Conservation (phyloP, 2,797 vertebrate species). For the Schizothorax lantsangensis region DNA sequence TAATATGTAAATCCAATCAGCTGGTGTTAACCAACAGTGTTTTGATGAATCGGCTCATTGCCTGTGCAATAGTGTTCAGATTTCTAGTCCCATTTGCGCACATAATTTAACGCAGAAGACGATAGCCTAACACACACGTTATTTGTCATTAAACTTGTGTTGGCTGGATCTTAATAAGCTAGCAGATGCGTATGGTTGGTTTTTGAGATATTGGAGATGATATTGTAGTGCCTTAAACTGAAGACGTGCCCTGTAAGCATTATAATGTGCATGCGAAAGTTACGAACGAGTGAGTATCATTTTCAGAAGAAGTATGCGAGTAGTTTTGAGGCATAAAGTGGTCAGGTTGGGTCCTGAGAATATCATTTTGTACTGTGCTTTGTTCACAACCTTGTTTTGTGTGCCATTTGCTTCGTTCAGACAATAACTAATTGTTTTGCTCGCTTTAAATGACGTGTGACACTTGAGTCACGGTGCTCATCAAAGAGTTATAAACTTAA, state of each 20-base stretch:
- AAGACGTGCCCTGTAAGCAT: constrained; percentile 33
- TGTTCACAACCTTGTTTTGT: constrained; percentile 27
- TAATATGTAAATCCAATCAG: constrained; percentile 40
- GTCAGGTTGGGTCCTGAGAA: constrained; percentile 24
- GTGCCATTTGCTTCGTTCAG: constrained; percentile 47
- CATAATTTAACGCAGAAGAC: constrained; percentile 27
- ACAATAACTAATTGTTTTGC: constrained; percentile 58
- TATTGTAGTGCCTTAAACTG: constrained; percentile 62
- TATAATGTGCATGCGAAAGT: constrained; percentile 43
- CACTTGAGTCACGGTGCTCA: constrained; percentile 58
- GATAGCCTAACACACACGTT: constrained; percentile 29
- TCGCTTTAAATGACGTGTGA: constrained; percentile 60
- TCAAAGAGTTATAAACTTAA: constrained; percentile 28
- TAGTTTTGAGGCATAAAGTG: constrained; percentile 20
- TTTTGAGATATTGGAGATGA: constrained; percentile 49
- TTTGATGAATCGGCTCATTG: constrained; percentile 30
- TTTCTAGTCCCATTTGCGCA: neutral
- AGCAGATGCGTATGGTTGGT: constrained; percentile 11
- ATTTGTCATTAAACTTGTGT: constrained; percentile 36
- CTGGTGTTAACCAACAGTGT: constrained; percentile 57
- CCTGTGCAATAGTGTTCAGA: constrained; percentile 45
- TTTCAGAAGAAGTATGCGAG: constrained; percentile 23
- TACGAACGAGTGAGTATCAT: constrained; percentile 31
- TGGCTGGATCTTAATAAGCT: constrained; percentile 46
- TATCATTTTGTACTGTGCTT: constrained; percentile 35